Base-by-base conservation (phyloP, 2,113 vertebrate genomes). In the Dasyprocta punctata region DNA sequence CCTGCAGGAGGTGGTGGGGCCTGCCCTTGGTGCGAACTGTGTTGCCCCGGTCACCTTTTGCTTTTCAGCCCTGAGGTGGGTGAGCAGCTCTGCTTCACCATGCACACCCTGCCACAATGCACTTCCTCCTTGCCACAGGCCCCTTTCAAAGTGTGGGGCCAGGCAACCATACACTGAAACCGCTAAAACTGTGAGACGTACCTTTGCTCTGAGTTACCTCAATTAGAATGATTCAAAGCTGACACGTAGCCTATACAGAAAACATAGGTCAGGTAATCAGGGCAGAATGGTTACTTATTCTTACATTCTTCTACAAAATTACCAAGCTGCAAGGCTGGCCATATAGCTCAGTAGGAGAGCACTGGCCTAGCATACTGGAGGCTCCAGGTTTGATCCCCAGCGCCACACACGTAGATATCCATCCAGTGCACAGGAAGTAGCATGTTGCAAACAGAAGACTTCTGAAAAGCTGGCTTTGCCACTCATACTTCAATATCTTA, bases 381-480 rank as follows among this genome's bases (percentile, higher is more conserved):
- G 56, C 11, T 24, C 7, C 9, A 30, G 17, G 24, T 30, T 33
- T 47, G 36, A 60, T 38, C 13, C 73, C 61, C 19, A 44, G 33
- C 3, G 17, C 33, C 58, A 28, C 73, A 47, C 14, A 54, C 44
- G 22, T 5, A 69, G 61, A 69, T 77, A 16, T 85, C 61, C 56
- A 83, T 58, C 12, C 22, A 75, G 73, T 11, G 54, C 14, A 33
- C 16, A 71, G 16, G n/a, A 75, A 71, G 16, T 20, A 61, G 47
- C 49, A 11, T 56, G 49, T 52, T 67, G 82, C 28, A 44, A 49
- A 86, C 52, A 78, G 13, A 92, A 89, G 26, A 90, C n/a, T 90
- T 38, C 14, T 20, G 30, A 82, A 89, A 56, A 89, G 44, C 28
- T 81, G 22, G 30, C 3, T 97, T 78, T 63, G 54, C 41, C 94